Evolutionary conservation across 2,797 vertebrate species (phyloP).

Genomic region (Hemibagrus guttatus): DNA sequence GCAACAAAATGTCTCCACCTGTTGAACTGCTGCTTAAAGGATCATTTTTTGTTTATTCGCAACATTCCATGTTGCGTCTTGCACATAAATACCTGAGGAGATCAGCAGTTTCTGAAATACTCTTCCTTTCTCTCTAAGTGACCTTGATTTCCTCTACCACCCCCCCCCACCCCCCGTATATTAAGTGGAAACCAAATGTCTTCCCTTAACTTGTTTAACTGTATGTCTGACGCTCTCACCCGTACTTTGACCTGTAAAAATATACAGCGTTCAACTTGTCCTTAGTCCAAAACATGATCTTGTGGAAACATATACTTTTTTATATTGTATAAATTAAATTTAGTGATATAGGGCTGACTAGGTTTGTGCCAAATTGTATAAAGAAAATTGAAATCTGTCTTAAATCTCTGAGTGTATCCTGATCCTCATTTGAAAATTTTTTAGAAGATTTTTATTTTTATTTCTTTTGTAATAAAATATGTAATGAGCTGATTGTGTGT

Average conservation of each 20-base stretch:
- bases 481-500: conserved; percentile 7
- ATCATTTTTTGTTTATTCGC: not conserved
- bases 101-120: not conserved
- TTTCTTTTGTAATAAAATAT: not conserved
- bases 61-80: too few relatives aligned
- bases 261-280: not conserved
- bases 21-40: not conserved
- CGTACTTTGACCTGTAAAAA: not conserved
- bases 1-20: not conserved
- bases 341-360: not conserved
- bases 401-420: not conserved
- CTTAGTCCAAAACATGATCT: not conserved
- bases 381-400: not conserved
- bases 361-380: not conserved
- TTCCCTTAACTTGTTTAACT: not conserved
- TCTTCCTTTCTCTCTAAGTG: not conserved
- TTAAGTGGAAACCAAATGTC: not conserved
- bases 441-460: not conserved
- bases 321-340: not conserved
- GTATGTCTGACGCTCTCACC: not conserved
- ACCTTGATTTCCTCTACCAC: not conserved
- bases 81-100: not conserved
- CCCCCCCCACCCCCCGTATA: too few relatives aligned
- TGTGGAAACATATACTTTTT: not conserved
- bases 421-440: not conserved